These are phyloP conservation scores for Notechis scutatus DNA, from an alignment of 2,113 vertebrate species.

Conservation along the genomic window DNA sequence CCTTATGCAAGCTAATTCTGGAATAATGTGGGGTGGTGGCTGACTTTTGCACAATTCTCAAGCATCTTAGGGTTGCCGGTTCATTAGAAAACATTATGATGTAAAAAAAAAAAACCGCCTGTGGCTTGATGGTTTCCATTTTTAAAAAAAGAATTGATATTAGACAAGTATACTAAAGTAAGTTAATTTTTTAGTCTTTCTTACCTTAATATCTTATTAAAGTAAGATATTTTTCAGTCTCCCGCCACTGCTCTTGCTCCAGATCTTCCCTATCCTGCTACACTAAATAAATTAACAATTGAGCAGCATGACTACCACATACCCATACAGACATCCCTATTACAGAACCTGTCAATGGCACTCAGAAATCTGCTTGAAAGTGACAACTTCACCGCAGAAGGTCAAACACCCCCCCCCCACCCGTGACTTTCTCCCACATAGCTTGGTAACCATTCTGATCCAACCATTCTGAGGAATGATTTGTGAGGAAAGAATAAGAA, in stretches of 20 bases:
- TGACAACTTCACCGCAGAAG: conserved; percentile 50
- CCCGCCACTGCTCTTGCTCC: conserved; percentile 59
- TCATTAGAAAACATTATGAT: conserved; percentile 50
- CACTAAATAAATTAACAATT: conserved; percentile 68
- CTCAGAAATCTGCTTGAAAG: conserved; percentile 49
- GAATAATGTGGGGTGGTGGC: neutral
- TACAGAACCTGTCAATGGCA: conserved; percentile 55
- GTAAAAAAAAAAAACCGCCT: conserved; percentile 32
- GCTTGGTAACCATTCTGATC: conserved; percentile 27
- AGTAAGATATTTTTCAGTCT: conserved; percentile 28
- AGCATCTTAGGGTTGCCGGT: conserved; percentile 35
- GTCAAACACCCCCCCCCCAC: conserved; percentile 39
- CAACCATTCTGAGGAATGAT: conserved; percentile 50
- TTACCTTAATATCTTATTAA: no score
- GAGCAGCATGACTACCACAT: conserved; percentile 48
- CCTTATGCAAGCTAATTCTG: neutral
- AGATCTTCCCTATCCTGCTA: conserved; percentile 58
- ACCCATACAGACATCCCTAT: conserved; percentile 46
- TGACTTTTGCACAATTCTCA: neutral
- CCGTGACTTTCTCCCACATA: conserved; percentile 35
- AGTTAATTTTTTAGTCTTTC: no score
- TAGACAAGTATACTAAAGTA: no score
- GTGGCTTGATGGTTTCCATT: conserved; percentile 41
- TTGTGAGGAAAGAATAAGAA: conserved; percentile 55
- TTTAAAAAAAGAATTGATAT: conserved; percentile 17